phyloP scores from a whole-genome alignment of 2,113 vertebrate genomes.

The Stigmatopora argus region DNA sequence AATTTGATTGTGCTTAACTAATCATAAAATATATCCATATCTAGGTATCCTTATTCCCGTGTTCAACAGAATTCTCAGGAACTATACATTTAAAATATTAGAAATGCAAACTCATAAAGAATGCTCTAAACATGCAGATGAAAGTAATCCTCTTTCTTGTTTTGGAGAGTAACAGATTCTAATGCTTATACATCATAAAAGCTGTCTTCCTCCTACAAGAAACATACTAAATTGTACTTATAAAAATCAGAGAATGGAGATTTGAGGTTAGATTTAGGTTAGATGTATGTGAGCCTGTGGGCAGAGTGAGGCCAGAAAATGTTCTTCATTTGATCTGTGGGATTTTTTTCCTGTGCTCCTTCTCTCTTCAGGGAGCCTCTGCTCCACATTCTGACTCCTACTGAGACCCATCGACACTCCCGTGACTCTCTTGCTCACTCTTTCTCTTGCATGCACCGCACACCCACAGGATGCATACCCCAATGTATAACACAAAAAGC shows the following conservation, averaged over 20 bases:
- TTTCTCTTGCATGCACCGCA: constrained; percentile 33
- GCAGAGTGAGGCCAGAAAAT: constrained; percentile 64
- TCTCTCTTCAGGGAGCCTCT: constrained; percentile 70
- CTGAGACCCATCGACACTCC: constrained; percentile 71
- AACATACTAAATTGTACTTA: background rate
- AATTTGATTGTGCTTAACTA: no score
- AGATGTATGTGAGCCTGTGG: constrained; percentile 30
- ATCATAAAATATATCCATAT: no score
- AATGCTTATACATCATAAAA: background rate
- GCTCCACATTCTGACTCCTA: constrained; percentile 78
- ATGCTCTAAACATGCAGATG: constrained; percentile 15
- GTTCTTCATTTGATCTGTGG: constrained; percentile 77
- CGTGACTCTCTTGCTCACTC: constrained; percentile 41
- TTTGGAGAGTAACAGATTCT: constrained; percentile 13
- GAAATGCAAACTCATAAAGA: background rate
- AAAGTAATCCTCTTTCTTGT: constrained; percentile 39
- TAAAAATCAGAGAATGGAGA: background rate
- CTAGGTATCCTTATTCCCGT: no score
- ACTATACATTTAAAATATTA: no score
- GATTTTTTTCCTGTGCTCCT: constrained; percentile 57
- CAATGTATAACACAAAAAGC: constrained; percentile 17
- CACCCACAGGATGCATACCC: constrained; percentile 25
- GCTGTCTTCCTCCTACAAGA: background rate
- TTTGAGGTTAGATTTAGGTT: background rate
- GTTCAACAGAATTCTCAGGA: no score